phyloP scores from a whole-genome alignment of 2,797 vertebrate species.

The Danio aesculapii region DNA sequence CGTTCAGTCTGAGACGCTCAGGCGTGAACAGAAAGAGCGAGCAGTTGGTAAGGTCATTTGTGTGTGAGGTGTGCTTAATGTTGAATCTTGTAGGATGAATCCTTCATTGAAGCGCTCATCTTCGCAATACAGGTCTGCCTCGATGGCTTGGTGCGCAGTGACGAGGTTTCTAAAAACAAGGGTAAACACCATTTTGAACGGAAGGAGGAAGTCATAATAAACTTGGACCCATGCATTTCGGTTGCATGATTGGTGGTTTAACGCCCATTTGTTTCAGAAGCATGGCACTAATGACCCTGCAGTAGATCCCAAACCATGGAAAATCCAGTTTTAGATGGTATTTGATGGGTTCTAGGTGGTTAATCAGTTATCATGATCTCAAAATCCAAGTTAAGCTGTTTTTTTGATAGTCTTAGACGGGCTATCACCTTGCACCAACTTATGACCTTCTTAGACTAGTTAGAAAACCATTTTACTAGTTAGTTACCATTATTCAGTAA shows the following conservation, averaged over 20 bases:
- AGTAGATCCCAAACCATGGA: not conserved
- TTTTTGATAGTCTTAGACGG: not conserved
- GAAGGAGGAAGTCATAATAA: slow-evolving; percentile 46
- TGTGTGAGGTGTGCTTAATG: not conserved
- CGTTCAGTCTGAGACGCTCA: slow-evolving; percentile 67
- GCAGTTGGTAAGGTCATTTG: slow-evolving; percentile 75
- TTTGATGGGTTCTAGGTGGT: not conserved
- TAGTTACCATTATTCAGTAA: not conserved
- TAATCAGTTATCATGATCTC: not conserved
- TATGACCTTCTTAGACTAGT: too few species aligned
- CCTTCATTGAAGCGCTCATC: not conserved
- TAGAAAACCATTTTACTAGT: not conserved
- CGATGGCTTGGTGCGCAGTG: slow-evolving; percentile 32
- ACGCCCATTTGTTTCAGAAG: not conserved
- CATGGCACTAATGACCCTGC: not conserved
- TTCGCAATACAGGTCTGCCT: not conserved
- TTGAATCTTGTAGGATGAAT: not conserved
- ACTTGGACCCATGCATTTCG: slow-evolving; percentile 11
- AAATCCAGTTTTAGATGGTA: not conserved
- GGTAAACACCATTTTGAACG: slow-evolving; percentile 45
- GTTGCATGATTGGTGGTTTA: slow-evolving; percentile 2
- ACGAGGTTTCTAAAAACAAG: slow-evolving; percentile 36
- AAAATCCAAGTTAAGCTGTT: not conserved
- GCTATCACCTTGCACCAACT: not conserved
- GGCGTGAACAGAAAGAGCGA: slow-evolving; percentile 77